phyloP scores from a whole-genome alignment of 2,888 invertebrate species.

The Drosophila yooni region DNA sequence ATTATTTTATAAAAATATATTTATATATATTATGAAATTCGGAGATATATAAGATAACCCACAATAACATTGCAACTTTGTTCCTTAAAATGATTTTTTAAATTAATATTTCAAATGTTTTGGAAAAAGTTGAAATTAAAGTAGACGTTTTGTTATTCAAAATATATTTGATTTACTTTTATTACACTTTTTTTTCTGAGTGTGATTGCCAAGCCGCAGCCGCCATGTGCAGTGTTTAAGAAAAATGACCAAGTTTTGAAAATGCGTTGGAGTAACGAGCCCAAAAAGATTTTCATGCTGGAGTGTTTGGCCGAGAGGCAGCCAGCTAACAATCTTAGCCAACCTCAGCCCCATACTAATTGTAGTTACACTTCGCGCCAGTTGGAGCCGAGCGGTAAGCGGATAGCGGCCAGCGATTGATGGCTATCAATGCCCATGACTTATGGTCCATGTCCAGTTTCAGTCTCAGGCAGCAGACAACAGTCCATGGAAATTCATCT shows the following conservation, averaged over 20 bases:
- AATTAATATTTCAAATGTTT: neutral
- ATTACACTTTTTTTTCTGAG: neutral
- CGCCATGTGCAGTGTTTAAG: conserved; percentile 53
- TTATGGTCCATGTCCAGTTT: conserved; percentile 62
- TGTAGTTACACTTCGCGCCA: conserved; percentile 76
- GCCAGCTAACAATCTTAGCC: conserved; percentile 30
- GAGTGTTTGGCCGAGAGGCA: conserved; percentile 48
- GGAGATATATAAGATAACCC: neutral
- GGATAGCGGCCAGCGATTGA: conserved; percentile 71
- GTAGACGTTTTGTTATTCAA: neutral
- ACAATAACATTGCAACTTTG: neutral
- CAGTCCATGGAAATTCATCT: conserved; percentile 63
- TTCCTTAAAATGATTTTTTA: neutral
- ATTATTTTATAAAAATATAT: no score
- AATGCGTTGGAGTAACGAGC: conserved; percentile 81
- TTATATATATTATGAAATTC: no score
- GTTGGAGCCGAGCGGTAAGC: conserved; percentile 54
- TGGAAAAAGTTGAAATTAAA: neutral
- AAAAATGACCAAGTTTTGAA: conserved; percentile 71
- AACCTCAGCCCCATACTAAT: conserved; percentile 67
- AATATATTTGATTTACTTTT: neutral
- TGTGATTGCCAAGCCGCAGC: conserved; percentile 59
- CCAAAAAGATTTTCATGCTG: conserved; percentile 63
- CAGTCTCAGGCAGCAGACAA: conserved; percentile 17
- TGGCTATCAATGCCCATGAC: conserved; percentile 79